Conservation (phyloP, 2,888 invertebrate genomes). For the Chloroclystis v-ata region DNA sequence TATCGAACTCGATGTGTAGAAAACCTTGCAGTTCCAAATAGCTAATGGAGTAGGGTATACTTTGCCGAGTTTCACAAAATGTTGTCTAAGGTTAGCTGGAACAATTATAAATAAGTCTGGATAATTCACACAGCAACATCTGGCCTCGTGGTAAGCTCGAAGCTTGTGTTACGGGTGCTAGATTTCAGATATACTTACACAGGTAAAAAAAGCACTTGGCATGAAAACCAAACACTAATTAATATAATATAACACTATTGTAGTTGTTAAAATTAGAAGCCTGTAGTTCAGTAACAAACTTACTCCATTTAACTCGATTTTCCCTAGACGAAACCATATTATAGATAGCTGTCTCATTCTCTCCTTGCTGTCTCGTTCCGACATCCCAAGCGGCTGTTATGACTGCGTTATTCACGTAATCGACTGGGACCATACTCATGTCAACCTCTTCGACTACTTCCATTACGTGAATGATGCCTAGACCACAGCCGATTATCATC, state of each 20-base stretch:
- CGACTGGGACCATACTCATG: conserved; percentile 27
- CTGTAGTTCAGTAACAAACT: neutral
- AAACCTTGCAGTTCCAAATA: conserved; percentile 84
- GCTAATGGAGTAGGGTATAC: conserved; percentile 13
- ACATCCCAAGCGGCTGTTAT: conserved; percentile 28
- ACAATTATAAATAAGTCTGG: too few species aligned
- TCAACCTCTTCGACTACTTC: neutral
- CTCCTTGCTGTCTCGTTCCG: conserved; percentile 1
- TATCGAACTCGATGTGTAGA: conserved; percentile 79
- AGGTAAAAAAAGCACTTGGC: neutral
- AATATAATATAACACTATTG: too few species aligned
- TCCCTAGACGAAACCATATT: conserved; percentile 15
- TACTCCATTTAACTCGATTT: conserved; percentile 17
- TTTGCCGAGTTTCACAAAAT: neutral
- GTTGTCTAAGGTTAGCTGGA: conserved; percentile 9
- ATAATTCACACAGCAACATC: too few species aligned
- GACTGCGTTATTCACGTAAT: conserved; percentile 33
- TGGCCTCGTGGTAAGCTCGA: too few species aligned
- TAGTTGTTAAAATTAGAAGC: too few species aligned
- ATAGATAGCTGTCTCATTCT: conserved; percentile 18
- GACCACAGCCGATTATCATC: conserved; percentile 19
- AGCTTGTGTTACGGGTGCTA: too few species aligned
- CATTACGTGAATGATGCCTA: conserved; percentile 25
- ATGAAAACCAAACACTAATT: too few species aligned
- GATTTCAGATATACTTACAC: neutral